These are phyloP conservation scores for Ectemnius cavifrons DNA, from an alignment of 2,888 invertebrate genomes.

Conservation along the genomic window DNA sequence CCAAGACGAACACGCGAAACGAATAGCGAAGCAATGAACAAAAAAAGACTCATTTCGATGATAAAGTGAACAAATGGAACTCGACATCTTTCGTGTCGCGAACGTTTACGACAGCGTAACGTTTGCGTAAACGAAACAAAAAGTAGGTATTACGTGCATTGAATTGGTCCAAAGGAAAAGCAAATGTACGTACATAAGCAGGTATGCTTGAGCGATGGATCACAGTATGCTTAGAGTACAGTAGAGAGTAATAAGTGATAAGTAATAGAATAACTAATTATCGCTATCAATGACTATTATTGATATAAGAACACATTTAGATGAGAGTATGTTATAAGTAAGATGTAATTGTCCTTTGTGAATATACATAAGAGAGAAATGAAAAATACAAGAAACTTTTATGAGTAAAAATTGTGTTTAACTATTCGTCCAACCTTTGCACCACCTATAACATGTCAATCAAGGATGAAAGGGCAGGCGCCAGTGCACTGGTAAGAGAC, in stretches of 20 bases:
- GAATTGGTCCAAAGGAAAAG: constrained; percentile 40
- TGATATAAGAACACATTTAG: constrained; percentile 72
- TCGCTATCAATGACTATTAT: constrained; percentile 71
- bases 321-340: constrained; percentile 73
- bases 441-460: not conserved
- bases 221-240: constrained; percentile 70
- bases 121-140: constrained; percentile 22
- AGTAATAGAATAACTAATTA: constrained; percentile 72
- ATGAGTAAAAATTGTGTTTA: constrained; percentile 67
- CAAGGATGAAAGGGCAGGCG: too few species aligned
- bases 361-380: constrained; percentile 77
- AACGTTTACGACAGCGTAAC: constrained; percentile 34
- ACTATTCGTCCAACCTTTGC: constrained; percentile 15
- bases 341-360: constrained; percentile 77
- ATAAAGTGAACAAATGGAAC: constrained; percentile 22
- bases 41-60: constrained; percentile 61
- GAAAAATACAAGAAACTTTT: constrained; percentile 77
- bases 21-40: constrained; percentile 63
- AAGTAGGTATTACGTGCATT: constrained; percentile 33
- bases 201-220: constrained; percentile 67
- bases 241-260: constrained; percentile 70
- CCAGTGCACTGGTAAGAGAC: too few species aligned
- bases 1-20: constrained; percentile 52
- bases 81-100: constrained; percentile 29
- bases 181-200: constrained; percentile 46